Percentiles rank a stretch among this genome's conserved stretches.
Conservation (phyloP, 2,113 vertebrate genomes). For the Cyprinodon variegatus region DNA sequence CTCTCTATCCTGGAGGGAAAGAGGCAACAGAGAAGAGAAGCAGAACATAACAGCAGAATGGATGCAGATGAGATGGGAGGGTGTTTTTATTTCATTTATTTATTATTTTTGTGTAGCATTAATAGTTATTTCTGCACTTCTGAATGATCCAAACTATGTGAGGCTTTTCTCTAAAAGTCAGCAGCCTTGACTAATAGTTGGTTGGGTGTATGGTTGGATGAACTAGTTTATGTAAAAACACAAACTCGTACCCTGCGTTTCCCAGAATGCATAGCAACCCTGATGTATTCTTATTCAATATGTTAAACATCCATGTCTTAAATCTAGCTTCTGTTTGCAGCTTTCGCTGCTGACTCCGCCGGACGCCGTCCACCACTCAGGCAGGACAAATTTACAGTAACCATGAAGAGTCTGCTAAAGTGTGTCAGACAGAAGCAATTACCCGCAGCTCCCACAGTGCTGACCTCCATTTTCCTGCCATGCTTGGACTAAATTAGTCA, state of each 20-base stretch:
- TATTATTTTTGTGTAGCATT: neutral
- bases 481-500: constrained; percentile 32
- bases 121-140: neutral
- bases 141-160: neutral
- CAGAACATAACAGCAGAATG: neutral
- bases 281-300: neutral
- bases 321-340: neutral
- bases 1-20: neutral
- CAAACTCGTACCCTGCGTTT: neutral
- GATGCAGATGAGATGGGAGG: neutral
- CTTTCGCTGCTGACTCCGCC: neutral
- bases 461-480: constrained; percentile 60
- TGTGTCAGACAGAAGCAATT: constrained; percentile 61
- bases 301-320: neutral
- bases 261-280: neutral
- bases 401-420: constrained; percentile 29
- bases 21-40: neutral
- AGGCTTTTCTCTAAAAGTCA: neutral
- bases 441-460: constrained; percentile 32
- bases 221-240: too few species aligned
- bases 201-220: too few species aligned
- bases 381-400: constrained; percentile 27
- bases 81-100: neutral
- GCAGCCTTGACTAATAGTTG: neutral
- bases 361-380: neutral